These are phyloP conservation scores for Hydrophis major DNA, from an alignment of 2,797 vertebrate genomes.

Conservation along the genomic window DNA sequence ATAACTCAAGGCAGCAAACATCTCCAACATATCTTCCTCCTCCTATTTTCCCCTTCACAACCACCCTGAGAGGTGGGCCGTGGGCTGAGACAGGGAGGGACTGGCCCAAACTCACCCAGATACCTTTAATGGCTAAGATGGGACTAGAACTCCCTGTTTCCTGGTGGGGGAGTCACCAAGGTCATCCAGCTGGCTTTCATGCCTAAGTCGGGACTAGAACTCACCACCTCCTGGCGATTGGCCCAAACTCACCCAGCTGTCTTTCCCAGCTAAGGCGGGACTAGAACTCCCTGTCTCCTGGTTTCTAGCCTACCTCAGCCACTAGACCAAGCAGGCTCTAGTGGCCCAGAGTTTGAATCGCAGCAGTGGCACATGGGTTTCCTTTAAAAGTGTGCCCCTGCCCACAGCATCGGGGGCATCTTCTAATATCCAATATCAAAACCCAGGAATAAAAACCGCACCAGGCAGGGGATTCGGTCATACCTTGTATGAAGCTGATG, in stretches of 20 bases:
- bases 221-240: no score
- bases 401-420: not conserved
- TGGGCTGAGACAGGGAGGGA: not conserved
- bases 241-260: no score
- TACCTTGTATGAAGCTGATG: constrained; percentile 72
- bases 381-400: not conserved
- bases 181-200: no score
- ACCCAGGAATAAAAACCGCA: not conserved
- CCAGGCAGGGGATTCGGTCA: fast-evolving
- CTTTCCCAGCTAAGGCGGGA: not conserved
- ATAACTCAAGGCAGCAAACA: not conserved
- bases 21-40: not conserved
- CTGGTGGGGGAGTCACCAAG: no score
- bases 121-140: no score
- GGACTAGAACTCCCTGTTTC: no score
- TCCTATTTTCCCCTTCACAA: not conserved
- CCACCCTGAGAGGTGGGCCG: not conserved
- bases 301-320: not conserved
- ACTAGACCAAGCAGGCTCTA: not conserved
- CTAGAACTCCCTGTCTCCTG: not conserved
- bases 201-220: no score
- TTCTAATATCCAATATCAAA: not conserved
- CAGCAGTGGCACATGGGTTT: not conserved
- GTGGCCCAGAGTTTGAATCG: not conserved
- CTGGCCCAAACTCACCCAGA: not conserved